Evolutionary conservation across 2,113 vertebrate genomes (phyloP).

Genomic region (Lepidothrix coronata): DNA sequence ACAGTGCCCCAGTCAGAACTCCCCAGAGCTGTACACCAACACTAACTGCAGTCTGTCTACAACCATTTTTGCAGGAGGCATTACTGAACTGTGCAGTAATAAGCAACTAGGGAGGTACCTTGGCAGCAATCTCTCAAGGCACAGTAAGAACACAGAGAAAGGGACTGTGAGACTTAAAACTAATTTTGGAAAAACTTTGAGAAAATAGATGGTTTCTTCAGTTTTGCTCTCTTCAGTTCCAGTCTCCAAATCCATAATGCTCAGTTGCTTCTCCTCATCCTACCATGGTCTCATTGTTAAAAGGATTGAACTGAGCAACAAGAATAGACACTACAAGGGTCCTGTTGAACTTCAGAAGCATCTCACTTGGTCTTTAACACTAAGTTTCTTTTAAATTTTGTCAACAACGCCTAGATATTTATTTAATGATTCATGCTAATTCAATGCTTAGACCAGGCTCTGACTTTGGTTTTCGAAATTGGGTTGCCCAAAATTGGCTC

Average conservation of each 20-base stretch:
- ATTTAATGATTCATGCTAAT: neutral
- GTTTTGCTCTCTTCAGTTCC: neutral
- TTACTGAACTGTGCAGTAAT: neutral
- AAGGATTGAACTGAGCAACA: neutral
- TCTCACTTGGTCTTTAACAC: neutral
- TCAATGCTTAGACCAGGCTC: neutral
- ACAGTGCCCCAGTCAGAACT: neutral
- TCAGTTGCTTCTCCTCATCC: neutral
- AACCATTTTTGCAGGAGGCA: neutral
- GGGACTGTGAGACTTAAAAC: neutral
- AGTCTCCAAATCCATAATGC: neutral
- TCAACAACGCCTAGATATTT: neutral
- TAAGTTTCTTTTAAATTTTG: neutral
- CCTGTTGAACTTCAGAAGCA: neutral
- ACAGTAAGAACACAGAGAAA: neutral
- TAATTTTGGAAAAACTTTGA: neutral
- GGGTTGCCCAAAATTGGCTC: neutral
- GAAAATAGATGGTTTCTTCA: neutral
- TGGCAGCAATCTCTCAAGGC: neutral
- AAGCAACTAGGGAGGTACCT: neutral
- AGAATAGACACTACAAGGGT: neutral
- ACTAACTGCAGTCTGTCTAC: neutral
- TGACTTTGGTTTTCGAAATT: neutral
- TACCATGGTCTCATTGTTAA: neutral
- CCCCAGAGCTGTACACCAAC: neutral